Percentiles rank a stretch among this genome's conserved stretches.
phyloP scores from a whole-genome alignment of 2,113 vertebrate species.

The Felis catus region DNA sequence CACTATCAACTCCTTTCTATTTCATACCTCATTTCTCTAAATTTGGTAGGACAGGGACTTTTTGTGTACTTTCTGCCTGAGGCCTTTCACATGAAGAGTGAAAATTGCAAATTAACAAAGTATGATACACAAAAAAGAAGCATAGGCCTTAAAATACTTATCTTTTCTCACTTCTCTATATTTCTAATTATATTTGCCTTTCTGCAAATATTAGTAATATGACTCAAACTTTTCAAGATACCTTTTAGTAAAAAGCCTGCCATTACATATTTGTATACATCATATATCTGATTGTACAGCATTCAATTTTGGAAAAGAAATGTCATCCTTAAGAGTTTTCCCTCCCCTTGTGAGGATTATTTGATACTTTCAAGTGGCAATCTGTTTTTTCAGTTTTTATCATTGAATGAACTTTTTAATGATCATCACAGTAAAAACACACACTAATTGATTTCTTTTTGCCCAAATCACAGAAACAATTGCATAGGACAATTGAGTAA shows the following conservation, averaged over 20 bases:
- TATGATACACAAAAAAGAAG: constrained; percentile 34
- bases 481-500: background rate
- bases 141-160: constrained; percentile 1
- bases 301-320: background rate
- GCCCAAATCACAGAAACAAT: background rate
- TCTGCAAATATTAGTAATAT: constrained; percentile 44
- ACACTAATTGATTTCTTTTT: background rate
- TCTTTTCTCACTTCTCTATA: constrained; percentile 61
- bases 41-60: constrained; percentile 44
- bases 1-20: background rate
- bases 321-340: background rate
- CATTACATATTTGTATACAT: background rate
- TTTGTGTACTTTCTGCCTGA: constrained; percentile 55
- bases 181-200: constrained; percentile 48
- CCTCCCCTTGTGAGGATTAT: background rate
- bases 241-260: background rate
- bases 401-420: background rate
- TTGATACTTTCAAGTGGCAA: background rate
- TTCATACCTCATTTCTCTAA: constrained; percentile 50
- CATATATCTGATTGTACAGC: background rate
- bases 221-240: constrained; percentile 36
- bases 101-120: constrained; percentile 71
- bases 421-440: background rate
- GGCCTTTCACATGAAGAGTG: constrained; percentile 45
- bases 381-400: constrained; percentile 7